Conservation (phyloP, 30 jellyfish, hydroid and myxozoan species). For the Aurelia aurita complex sp. Pacific region DNA sequence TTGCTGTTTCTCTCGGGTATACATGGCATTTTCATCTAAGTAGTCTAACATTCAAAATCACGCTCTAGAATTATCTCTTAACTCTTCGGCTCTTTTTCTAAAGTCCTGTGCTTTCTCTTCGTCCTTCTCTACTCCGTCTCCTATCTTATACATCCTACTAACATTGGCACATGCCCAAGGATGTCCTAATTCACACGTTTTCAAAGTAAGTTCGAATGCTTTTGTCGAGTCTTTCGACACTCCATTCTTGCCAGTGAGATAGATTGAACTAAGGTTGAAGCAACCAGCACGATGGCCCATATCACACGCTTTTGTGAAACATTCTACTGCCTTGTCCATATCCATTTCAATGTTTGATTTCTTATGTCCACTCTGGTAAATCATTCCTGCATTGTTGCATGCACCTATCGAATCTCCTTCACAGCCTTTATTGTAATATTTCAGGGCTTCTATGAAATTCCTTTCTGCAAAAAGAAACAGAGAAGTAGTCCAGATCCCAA, state of each 20-base stretch:
- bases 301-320: constrained; percentile 67
- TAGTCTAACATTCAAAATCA: not conserved
- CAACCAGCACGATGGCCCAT: constrained; percentile 61
- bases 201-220: constrained; percentile 50
- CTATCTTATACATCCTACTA: constrained; percentile 68
- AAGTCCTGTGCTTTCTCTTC: constrained; percentile 45
- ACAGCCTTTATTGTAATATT: constrained; percentile 59
- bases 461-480: constrained; percentile 27
- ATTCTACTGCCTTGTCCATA: constrained; percentile 48
- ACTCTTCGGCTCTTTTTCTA: constrained; percentile 60
- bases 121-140: constrained; percentile 82
- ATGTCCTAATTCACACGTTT: constrained; percentile 71
- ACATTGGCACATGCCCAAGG: constrained; percentile 88
- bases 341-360: constrained; percentile 47
- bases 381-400: constrained; percentile 78
- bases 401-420: constrained; percentile 59
- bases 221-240: constrained; percentile 52
- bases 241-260: constrained; percentile 69
- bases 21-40: too few relatives aligned
- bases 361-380: constrained; percentile 53
- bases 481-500: too few relatives aligned
- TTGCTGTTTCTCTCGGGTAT: too few relatives aligned
- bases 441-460: constrained; percentile 49
- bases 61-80: constrained; percentile 8
- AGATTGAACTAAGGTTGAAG: constrained; percentile 64